These are phyloP conservation scores for Peromyscus maniculatus DNA, from an alignment of 2,113 vertebrate species.

Conservation along the genomic window DNA sequence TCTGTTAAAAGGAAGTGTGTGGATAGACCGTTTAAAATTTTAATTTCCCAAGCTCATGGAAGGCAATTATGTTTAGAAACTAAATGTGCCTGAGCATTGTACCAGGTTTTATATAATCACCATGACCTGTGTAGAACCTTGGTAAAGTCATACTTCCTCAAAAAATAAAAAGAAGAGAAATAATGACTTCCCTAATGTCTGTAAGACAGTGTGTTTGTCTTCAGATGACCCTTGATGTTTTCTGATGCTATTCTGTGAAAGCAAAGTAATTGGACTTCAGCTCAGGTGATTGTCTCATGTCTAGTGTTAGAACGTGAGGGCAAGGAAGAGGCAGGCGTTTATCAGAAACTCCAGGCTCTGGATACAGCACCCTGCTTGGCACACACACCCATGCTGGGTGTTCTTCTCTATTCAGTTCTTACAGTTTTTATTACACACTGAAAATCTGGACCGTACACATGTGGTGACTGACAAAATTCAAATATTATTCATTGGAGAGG, in stretches of 20 bases:
- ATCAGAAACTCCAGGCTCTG: neutral
- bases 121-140: neutral
- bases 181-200: neutral
- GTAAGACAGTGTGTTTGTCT: conserved; percentile 17
- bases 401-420: neutral
- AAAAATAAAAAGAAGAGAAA: conserved; percentile 30
- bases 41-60: conserved; percentile 30
- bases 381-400: neutral
- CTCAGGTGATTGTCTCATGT: neutral
- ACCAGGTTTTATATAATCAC: neutral
- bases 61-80: conserved; percentile 17
- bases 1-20: conserved; percentile 29
- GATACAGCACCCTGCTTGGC: neutral
- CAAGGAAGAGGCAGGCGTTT: neutral
- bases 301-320: neutral
- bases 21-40: conserved; percentile 34
- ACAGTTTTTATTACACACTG: neutral
- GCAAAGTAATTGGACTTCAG: conserved; percentile 35
- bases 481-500: neutral
- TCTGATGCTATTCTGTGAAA: neutral
- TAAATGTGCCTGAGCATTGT: neutral
- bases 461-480: neutral
- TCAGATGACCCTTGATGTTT: conserved; percentile 40
- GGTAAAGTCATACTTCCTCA: conserved; percentile 11
- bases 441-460: neutral